Evolutionary conservation across 2,888 invertebrate genomes (phyloP), one percentile per base, ranked within the genome.

Genomic region (Chrysina gloriosa): DNA sequence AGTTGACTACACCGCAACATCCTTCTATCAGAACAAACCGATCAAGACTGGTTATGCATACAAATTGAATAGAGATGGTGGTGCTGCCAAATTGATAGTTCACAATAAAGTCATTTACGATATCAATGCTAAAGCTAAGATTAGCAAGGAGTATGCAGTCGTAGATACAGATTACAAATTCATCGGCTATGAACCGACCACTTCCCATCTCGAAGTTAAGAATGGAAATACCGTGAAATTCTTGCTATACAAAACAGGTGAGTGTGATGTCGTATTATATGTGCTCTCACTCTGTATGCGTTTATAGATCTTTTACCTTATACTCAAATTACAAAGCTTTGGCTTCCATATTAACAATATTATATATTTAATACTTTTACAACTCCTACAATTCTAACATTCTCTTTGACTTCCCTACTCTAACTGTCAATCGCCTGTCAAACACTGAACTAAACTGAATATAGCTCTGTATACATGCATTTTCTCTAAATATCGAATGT

Each of bases 151-250:
- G 64, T 71, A 84, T 0, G 88, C 88, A 69, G 86, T 86, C 70
- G 80, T 85, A 0, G 85, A 87, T 29, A 76, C 86, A 0, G 86
- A 85, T 70, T 74, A 87, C 67, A 80, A 83, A 1, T 75, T 89
- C 1, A 80, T 88, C 7, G 86, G 87, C 52, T 84, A 86, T 75
- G 85, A 86, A 67, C 86, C 89, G 0, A 76, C 86, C 0, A 77
- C 81, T 3, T 77, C 84, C 6, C 84, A 82, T 34, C 83, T 86
- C 45, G 84, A 89, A 68, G 77, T 85, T 9, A 88, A 86, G 75
- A 87, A 89, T 76, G 86, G 82, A 78, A 86, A 88, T 71, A 86
- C 86, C 70, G 84, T 88, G 79, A 87, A 87, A 71, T 86, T 86
- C 77, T 82, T 83, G 29, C 2, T 56, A 14, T 45, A 23, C 16